phyloP scores from a whole-genome alignment of 2,797 vertebrate species.

The Toxotes lorentzi region DNA sequence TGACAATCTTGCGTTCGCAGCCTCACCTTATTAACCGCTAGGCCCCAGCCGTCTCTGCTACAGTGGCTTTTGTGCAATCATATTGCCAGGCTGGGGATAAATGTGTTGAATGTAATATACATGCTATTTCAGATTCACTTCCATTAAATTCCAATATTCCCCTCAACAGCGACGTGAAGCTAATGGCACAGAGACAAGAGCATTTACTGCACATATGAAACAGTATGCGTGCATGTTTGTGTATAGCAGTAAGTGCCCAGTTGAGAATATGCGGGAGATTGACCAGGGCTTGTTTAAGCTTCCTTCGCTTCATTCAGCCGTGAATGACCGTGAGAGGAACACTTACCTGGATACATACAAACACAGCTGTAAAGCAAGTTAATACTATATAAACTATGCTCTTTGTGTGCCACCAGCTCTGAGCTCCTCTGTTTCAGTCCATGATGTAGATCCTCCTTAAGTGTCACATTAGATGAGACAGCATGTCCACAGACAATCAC shows the following conservation, averaged over 20 bases:
- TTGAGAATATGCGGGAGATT: constrained; percentile 4
- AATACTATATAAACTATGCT: background rate
- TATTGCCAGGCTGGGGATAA: constrained; percentile 12
- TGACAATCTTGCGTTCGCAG: constrained; percentile 9
- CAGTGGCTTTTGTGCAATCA: constrained; percentile 29
- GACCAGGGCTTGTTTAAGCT: constrained; percentile 9
- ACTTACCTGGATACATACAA: constrained; percentile 1
- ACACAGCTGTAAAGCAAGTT: background rate
- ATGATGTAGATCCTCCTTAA: constrained; percentile 26
- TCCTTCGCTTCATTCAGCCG: background rate
- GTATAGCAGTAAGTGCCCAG: background rate
- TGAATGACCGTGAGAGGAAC: constrained; percentile 1
- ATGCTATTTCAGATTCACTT: constrained; percentile 24
- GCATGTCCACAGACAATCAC: constrained; percentile 27
- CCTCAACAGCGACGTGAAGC: constrained; percentile 8
- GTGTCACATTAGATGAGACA: constrained; percentile 55
- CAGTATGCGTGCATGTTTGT: background rate
- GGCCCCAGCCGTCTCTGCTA: background rate
- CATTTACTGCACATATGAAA: constrained; percentile 15
- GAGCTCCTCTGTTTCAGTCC: constrained; percentile 2
- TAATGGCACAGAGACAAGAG: constrained; percentile 3
- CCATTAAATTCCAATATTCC: constrained; percentile 44
- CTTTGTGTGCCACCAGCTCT: background rate
- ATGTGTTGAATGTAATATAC: constrained; percentile 38
- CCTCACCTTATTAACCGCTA: constrained; percentile 40